phyloP scores from a whole-genome alignment of 2,113 vertebrate species.

The Arenaria interpres region DNA sequence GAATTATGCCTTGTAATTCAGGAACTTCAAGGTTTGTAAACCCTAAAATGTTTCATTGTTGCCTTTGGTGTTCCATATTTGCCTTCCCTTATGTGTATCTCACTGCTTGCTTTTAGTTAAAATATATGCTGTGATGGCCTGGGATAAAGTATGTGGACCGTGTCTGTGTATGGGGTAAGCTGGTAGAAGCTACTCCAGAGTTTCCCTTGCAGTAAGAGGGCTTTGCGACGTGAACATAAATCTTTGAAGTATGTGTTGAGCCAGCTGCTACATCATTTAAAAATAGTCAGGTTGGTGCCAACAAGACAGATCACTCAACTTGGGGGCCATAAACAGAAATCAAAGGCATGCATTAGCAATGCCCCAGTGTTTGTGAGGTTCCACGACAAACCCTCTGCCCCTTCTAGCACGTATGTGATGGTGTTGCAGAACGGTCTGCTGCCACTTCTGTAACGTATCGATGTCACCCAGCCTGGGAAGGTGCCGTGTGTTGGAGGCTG shows the following conservation, averaged over 20 bases:
- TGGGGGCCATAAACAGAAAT: conserved; percentile 72
- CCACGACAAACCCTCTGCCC: background rate
- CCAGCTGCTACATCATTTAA: conserved; percentile 73
- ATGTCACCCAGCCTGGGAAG: background rate
- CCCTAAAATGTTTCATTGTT: background rate
- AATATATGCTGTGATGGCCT: background rate
- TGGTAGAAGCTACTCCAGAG: conserved; percentile 20
- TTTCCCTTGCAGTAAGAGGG: conserved; percentile 28
- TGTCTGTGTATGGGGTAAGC: background rate
- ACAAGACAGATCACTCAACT: conserved; percentile 68
- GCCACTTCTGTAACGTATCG: conserved; percentile 1
- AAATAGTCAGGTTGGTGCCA: conserved; percentile 74
- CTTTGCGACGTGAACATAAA: conserved; percentile 48
- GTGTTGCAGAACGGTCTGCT: conserved; percentile 22
- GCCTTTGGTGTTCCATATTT: background rate
- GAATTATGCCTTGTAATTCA: background rate
- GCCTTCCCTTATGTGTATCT: background rate
- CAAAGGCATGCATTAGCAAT: conserved; percentile 65
- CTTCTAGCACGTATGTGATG: conserved; percentile 19
- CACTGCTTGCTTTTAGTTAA: background rate
- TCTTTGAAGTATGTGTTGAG: conserved; percentile 66
- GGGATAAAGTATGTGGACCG: background rate
- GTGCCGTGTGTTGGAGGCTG: background rate
- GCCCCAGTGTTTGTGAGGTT: conserved; percentile 26
- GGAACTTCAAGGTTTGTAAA: background rate